These are phyloP conservation scores for Chloropsis cyanopogon DNA, from an alignment of 2,113 vertebrate genomes.

Conservation along the genomic window DNA sequence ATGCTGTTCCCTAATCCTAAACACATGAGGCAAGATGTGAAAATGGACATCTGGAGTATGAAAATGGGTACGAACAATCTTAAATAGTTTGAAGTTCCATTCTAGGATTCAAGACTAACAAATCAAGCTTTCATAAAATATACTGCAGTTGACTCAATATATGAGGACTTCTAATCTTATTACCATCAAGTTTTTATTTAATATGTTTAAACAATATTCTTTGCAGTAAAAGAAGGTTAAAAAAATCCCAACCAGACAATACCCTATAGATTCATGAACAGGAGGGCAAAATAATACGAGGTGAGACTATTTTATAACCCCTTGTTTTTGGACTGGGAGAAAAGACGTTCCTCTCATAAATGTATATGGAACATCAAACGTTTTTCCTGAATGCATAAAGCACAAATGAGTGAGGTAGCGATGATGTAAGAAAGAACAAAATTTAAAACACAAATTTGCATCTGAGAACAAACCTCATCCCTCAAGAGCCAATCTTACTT, in stretches of 20 bases:
- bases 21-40: rapidly evolving
- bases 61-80: not conserved
- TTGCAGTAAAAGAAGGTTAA: not conserved
- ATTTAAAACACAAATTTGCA: not conserved
- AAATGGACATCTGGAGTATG: not conserved
- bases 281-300: not conserved
- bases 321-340: not conserved
- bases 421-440: not conserved
- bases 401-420: not conserved
- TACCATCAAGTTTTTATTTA: not conserved
- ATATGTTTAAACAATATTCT: not conserved
- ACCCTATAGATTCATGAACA: not conserved
- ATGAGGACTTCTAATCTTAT: not conserved
- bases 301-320: not conserved
- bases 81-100: not conserved
- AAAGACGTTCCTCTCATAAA: not conserved
- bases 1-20: not conserved
- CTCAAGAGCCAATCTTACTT: not conserved
- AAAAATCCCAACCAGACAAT: not conserved
- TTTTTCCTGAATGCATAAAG: not conserved
- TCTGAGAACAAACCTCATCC: not conserved
- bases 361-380: not conserved
- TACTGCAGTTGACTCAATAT: not conserved
- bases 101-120: not conserved
- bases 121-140: not conserved